A percentile compares a stretch with the other conserved stretches of the same genome.
phyloP scores from a whole-genome alignment of 2,888 invertebrate species.

The Idaea dimidiata region DNA sequence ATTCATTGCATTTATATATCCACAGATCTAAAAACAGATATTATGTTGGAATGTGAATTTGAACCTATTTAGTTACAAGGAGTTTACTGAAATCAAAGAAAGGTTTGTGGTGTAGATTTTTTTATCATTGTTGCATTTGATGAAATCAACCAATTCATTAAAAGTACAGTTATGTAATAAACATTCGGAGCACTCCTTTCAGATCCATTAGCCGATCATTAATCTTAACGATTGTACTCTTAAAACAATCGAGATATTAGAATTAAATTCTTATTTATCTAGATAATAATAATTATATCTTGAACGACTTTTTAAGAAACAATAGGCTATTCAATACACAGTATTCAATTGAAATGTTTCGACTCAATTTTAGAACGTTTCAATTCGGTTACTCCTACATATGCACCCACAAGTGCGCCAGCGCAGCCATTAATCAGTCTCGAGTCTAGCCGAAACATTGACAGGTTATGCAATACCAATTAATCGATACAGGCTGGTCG shows the following conservation, averaged over 20 bases:
- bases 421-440: constrained; percentile 38
- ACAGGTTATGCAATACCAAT: constrained; percentile 44
- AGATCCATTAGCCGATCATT: not conserved
- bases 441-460: constrained; percentile 30
- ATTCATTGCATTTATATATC: constrained; percentile 32
- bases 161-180: not conserved
- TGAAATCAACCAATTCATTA: constrained; percentile 1
- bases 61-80: constrained; percentile 4
- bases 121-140: not conserved
- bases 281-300: not conserved
- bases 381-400: constrained; percentile 57
- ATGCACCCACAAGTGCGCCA: constrained; percentile 38
- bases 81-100: not conserved
- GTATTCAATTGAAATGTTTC: constrained; percentile 50
- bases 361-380: constrained; percentile 50
- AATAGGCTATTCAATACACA: constrained; percentile 46
- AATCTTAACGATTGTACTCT: not conserved
- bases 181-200: not conserved
- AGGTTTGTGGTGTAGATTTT: not conserved
- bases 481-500: constrained; percentile 36
- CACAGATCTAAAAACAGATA: constrained; percentile 47
- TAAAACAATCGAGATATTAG: constrained; percentile 11
- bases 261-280: not conserved
- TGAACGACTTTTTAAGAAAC: constrained; percentile 11
- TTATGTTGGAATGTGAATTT: constrained; percentile 24